Evolutionary conservation across 1,140 invertebrate species (phyloP).

Genomic region (Pogonus chalceus): DNA sequence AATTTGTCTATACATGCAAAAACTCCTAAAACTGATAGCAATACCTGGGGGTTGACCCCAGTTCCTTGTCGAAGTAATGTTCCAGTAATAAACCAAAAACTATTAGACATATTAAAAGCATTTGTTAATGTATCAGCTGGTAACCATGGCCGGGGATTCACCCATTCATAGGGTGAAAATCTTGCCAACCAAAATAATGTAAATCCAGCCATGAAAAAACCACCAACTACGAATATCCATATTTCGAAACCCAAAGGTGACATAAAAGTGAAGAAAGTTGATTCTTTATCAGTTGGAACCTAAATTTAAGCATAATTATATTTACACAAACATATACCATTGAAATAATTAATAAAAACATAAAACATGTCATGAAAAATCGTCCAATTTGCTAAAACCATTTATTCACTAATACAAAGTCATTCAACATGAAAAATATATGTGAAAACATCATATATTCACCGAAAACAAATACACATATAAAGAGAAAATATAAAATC

Average conservation of each 20-base stretch:
- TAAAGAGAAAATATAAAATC: too few species aligned
- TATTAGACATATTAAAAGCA: conserved; percentile 85
- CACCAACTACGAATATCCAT: conserved; percentile 87
- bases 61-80: conserved; percentile 86
- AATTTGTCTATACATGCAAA: too few species aligned
- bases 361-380: too few species aligned
- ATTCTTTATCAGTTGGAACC: conserved; percentile 82
- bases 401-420: too few species aligned
- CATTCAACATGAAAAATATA: too few species aligned
- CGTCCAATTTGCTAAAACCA: too few species aligned
- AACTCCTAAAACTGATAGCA: too few species aligned
- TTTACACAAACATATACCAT: background rate
- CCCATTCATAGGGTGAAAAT: conserved; percentile 94
- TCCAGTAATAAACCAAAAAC: conserved; percentile 89
- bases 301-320: conserved; percentile 37
- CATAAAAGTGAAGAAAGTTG: conserved; percentile 88
- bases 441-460: too few species aligned
- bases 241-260: conserved; percentile 89
- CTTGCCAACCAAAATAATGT: conserved; percentile 88
- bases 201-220: conserved; percentile 86
- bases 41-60: conserved; percentile 79
- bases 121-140: conserved; percentile 74
- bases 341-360: conserved; percentile 6
- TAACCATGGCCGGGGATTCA: conserved; percentile 76
- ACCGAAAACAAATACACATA: too few species aligned